Conservation (phyloP, 2,888 invertebrate species). For the Eupithecia tripunctaria region DNA sequence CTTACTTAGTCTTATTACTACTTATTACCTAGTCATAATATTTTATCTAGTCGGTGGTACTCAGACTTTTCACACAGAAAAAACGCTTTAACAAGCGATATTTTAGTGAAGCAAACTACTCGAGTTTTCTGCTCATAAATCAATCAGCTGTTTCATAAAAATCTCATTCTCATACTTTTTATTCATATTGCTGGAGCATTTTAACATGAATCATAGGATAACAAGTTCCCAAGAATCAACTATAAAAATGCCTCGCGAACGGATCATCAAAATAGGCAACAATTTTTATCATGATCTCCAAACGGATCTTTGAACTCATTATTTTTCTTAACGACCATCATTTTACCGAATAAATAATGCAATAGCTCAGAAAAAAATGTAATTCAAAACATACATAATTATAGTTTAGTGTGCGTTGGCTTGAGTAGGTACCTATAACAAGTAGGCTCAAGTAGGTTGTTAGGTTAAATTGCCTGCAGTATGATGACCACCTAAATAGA, state of each 20-base stretch:
- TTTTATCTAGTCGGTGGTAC: not conserved
- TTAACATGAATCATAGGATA: constrained; percentile 37
- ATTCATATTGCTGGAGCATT: constrained; percentile 21
- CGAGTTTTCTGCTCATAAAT: constrained; percentile 30
- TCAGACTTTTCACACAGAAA: not conserved
- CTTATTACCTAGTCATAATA: not conserved
- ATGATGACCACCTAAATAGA: not conserved
- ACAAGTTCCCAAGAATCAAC: constrained; percentile 45
- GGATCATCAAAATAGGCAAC: constrained; percentile 46
- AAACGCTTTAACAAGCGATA: not conserved
- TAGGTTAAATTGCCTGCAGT: constrained; percentile 16
- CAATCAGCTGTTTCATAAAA: constrained; percentile 26
- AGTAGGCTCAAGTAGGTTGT: constrained; percentile 47
- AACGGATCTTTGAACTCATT: constrained; percentile 59
- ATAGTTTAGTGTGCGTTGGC: constrained; percentile 50
- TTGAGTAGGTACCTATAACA: constrained; percentile 10
- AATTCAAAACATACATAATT: constrained; percentile 65
- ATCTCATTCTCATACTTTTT: constrained; percentile 25
- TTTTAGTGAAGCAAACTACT: constrained; percentile 7
- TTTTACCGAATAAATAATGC: constrained; percentile 62
- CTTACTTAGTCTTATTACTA: too few species aligned
- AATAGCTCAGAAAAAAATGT: constrained; percentile 57
- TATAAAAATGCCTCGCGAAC: constrained; percentile 42
- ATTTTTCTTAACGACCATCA: constrained; percentile 57
- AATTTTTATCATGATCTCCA: constrained; percentile 56